Percentiles rank a stretch among this genome's conserved stretches.
These are phyloP conservation scores for Necrosyrtes monachus DNA, from an alignment of 2,797 vertebrate species.

Conservation along the genomic window DNA sequence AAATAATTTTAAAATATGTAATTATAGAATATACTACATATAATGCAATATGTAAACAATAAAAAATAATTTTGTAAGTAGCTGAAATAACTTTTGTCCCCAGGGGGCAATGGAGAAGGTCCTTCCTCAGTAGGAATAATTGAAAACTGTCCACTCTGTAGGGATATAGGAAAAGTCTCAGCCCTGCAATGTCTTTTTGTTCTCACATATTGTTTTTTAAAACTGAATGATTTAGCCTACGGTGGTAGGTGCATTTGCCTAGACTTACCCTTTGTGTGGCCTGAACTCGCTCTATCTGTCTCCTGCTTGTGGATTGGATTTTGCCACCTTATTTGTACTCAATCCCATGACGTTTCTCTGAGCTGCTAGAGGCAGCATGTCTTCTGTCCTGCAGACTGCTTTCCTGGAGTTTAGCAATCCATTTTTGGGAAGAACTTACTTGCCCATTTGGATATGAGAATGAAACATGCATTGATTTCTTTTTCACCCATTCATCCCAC, in stretches of 20 bases:
- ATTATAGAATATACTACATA: neutral
- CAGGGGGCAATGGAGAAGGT: neutral
- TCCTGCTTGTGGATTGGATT: neutral
- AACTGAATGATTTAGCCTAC: accelerated
- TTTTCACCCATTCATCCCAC: neutral
- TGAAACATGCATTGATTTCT: neutral
- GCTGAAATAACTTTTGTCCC: neutral
- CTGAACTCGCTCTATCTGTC: neutral
- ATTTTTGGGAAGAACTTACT: neutral
- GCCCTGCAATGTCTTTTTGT: neutral
- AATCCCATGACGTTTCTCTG: neutral
- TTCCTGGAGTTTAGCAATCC: neutral
- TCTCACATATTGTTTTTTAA: neutral
- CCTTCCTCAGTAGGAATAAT: neutral
- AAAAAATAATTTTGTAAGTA: neutral
- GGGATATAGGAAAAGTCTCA: neutral
- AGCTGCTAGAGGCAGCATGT: neutral
- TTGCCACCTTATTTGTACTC: neutral
- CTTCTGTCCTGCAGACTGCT: neutral
- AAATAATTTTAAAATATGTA: neutral
- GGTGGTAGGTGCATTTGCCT: neutral
- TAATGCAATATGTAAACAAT: neutral
- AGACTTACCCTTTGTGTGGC: neutral
- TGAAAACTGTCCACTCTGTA: neutral
- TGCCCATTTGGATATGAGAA: neutral